Conservation (phyloP, 2,797 vertebrate species). For the Amblyopsis hoosieri region DNA sequence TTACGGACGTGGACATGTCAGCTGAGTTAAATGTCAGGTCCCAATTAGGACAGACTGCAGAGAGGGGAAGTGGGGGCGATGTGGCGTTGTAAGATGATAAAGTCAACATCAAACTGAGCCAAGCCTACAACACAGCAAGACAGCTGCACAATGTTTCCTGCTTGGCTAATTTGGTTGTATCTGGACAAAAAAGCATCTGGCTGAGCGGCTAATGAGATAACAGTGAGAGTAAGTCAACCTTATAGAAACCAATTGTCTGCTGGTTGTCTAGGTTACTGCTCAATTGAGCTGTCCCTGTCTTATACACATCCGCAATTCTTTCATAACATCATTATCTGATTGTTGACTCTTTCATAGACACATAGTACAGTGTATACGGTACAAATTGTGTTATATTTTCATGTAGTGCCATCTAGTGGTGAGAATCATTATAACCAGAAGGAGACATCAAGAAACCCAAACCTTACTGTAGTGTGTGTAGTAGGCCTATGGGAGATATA, state of each 20-base stretch:
- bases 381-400: not conserved
- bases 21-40: not conserved
- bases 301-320: too few relatives aligned
- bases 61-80: not conserved
- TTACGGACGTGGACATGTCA: not conserved
- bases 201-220: not conserved
- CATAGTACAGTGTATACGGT: not conserved
- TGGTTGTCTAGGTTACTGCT: too few relatives aligned
- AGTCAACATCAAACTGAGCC: not conserved
- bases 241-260: conserved; percentile 3
- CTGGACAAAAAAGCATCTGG: not conserved
- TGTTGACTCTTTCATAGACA: not conserved
- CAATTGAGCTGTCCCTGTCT: too few relatives aligned
- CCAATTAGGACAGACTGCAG: not conserved
- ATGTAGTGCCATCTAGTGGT: conserved; percentile 2
- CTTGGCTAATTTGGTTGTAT: not conserved
- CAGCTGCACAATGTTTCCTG: not conserved
- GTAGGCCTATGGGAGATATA: too few relatives aligned
- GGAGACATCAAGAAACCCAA: too few relatives aligned
- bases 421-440: not conserved
- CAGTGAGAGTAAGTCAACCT: conserved; percentile 3
- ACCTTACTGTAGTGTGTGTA: too few relatives aligned
- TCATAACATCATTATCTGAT: too few relatives aligned
- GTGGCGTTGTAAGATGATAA: not conserved
- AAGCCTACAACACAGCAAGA: not conserved